Evolutionary conservation across 2,888 invertebrate species (phyloP), one percentile per base, ranked within the genome.

Genomic region (Idaea straminata): DNA sequence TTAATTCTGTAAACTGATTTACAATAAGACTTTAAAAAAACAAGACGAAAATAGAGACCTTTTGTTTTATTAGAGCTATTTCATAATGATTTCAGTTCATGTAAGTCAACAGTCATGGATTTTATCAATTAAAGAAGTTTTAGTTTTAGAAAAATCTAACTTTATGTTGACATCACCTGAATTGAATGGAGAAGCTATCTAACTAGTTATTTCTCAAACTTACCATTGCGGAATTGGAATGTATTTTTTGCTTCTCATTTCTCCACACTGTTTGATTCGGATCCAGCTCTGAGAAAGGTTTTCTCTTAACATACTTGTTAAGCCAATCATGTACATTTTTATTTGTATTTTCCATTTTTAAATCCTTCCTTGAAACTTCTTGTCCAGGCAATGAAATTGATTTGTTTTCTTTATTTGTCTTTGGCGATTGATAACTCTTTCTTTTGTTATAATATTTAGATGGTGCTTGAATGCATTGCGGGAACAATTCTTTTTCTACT

Each of bases 381-480:
- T 91, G 89, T 65, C 89, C 89, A 69, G 83, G 81, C 65, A 85
- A 81, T 36, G 72, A 67, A 62, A 69, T 73, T 62, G 68, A 65
- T 62, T 62, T 74, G 62, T 85, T 88, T 80, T 87, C 85, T 76
- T 88, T 88, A 63, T 75, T 74, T 66, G 71, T 71, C 57, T 34
- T 62, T 4, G 69, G 74, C 59, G 34, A 35, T 61, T 71, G 76
- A n/a, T 71, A 70, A 71, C 82, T 84, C 80, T 84, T 91, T 65
- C 85, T 85, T 77, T 87, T 91, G 72, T 92, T 92, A 67, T 66
- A 81, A 77, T 92, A 92, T 72, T 87, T 91, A 34, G 71, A 65
- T 61, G 86, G 85, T 67, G 89, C 92, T 82, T 92, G 91, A 71
- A 92, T 91, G 70, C 89, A 89, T 74, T 86, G 75, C 66, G 92